Conservation (phyloP, 2,113 vertebrate species). For the Fregata magnificens region DNA sequence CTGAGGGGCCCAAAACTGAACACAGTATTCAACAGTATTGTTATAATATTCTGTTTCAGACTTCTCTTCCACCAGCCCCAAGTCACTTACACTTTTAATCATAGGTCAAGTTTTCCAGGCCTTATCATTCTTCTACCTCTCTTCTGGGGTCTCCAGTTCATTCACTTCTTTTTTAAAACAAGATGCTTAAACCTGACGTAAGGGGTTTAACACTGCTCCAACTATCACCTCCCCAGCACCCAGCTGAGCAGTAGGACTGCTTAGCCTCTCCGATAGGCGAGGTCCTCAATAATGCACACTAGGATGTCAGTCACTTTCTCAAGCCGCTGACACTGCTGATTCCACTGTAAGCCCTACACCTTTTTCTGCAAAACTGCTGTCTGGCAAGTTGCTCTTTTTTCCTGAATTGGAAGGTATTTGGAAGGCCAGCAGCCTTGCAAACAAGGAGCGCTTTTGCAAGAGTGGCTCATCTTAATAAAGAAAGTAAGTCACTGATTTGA, state of each 20-base stretch:
- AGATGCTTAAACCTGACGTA: not conserved
- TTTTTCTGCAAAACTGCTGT: not conserved
- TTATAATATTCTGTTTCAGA: not conserved
- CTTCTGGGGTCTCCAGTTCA: not conserved
- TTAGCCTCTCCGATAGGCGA: accelerated
- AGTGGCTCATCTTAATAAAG: not conserved
- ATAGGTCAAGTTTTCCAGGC: not conserved
- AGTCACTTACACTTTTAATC: not conserved
- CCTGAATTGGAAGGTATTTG: not conserved
- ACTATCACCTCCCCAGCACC: not conserved
- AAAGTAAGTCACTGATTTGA: not conserved
- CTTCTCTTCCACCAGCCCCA: not conserved
- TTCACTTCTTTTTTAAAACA: not conserved
- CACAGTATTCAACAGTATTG: too few relatives aligned
- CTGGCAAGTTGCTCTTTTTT: not conserved
- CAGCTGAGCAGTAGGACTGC: not conserved
- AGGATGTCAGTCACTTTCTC: not conserved
- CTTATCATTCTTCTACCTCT: not conserved
- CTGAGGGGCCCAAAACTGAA: too few relatives aligned
- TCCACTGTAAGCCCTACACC: not conserved
- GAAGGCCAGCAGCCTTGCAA: not conserved
- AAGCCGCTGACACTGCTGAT: not conserved
- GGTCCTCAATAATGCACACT: not conserved
- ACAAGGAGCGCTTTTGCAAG: not conserved
- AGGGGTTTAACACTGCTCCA: not conserved